phyloP scores from a whole-genome alignment of 2,888 invertebrate species.

The Aphrophora alni region DNA sequence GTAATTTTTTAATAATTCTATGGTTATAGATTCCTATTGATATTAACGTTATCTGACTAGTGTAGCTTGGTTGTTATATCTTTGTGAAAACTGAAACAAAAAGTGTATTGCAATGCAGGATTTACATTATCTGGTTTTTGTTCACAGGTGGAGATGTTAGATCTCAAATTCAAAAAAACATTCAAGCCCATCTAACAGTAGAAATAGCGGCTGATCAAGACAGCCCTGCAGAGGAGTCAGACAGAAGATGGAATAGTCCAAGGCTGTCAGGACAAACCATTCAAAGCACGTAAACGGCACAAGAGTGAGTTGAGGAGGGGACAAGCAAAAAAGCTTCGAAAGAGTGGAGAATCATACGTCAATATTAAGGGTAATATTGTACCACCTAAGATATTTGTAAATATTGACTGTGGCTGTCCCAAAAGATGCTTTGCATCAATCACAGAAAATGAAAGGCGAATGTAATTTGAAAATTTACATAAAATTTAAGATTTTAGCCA shows the following conservation, averaged over 20 bases:
- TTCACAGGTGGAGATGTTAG: slow-evolving; percentile 21
- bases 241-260: slow-evolving; percentile 16
- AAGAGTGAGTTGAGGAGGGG: slow-evolving; percentile 27
- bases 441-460: slow-evolving; percentile 28
- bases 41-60: background rate
- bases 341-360: slow-evolving; percentile 26
- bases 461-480: slow-evolving; percentile 27
- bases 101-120: slow-evolving; percentile 12
- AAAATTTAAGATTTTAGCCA: slow-evolving; percentile 34
- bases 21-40: background rate
- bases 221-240: slow-evolving; percentile 19
- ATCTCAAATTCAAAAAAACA: background rate
- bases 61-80: background rate
- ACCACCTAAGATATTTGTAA: slow-evolving; percentile 32
- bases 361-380: slow-evolving; percentile 38
- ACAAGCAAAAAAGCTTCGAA: slow-evolving; percentile 30
- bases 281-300: slow-evolving; percentile 30
- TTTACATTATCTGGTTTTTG: slow-evolving; percentile 22
- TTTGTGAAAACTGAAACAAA: background rate
- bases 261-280: slow-evolving; percentile 30
- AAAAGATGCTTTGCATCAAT: slow-evolving; percentile 22
- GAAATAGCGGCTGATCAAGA: slow-evolving; percentile 18
- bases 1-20: background rate
- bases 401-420: slow-evolving; percentile 34
- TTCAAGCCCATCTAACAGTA: slow-evolving; percentile 10